Base-by-base conservation (phyloP, 1,140 invertebrate genomes). In the Listronotus oregonensis region DNA sequence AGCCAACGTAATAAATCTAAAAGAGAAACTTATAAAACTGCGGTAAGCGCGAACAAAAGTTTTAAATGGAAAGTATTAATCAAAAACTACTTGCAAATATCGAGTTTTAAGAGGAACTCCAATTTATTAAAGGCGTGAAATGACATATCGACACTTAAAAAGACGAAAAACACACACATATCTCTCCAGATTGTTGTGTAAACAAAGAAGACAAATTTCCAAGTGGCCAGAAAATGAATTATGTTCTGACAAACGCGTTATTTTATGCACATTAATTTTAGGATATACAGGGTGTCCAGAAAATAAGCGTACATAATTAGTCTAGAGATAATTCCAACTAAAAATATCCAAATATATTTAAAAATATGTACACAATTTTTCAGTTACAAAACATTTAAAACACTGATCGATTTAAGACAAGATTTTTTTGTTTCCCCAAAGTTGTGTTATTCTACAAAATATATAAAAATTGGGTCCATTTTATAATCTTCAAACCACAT, bases 31-130 rank as follows among this genome's bases (percentile, higher is more conserved):
- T 34, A 49, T 50, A 3, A 17, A 50, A 17, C 27, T 50, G 47
- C n/a, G 4, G 47, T 50, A 11, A 21, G 47, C 12, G 21, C 6
- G 18, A 17, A 18, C 18, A 27, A 50, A 50, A 50, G 15, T 50
- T 50, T 50, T 18, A 27, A 50, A 50, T 50, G 31, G n/a, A 50
- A 50, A 50, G 47, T 50, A 50, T 50, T 50, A 27, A 50, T 50
- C 47, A 50, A 50, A 50, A 50, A 50, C 18, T 50, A 50, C 47
- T 27, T 21, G 31, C 47, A 50, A 50, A 50, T 50, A 50, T 50
- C 14, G 18, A 50, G 18, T 11, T 31, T 31, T 49, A 27, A 50
- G 2, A 7, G n/a, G 8, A n/a, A n/a, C 47, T 18, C 5, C 4
- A 18, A 50, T 50, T 50, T 50, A 50, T 50, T 2, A 18, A 32